A percentile compares a stretch with the other conserved stretches of the same genome.
These are phyloP conservation scores for Dynastes tityus DNA, from an alignment of 2,888 invertebrate genomes.

Conservation along the genomic window DNA sequence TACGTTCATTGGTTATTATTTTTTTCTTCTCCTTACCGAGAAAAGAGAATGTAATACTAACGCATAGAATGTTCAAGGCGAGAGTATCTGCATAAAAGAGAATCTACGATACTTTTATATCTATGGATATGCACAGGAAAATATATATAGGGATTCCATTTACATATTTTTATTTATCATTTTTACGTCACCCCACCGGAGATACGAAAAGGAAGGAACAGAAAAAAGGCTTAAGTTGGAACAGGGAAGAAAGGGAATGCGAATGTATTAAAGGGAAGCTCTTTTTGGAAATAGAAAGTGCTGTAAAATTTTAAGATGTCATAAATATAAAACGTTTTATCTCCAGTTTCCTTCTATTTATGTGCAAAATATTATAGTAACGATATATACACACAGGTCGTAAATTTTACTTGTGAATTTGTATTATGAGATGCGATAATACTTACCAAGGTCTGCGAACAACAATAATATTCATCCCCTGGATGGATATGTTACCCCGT, in stretches of 20 bases:
- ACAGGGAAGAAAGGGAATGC: background rate
- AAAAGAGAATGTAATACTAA: slow-evolving; percentile 3
- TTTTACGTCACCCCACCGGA: slow-evolving; percentile 29
- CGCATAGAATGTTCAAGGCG: background rate
- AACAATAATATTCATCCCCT: slow-evolving; percentile 49
- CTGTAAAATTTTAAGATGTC: slow-evolving; percentile 56
- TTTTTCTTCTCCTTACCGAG: slow-evolving; percentile 19
- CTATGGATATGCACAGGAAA: slow-evolving; percentile 23
- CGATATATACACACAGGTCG: slow-evolving; percentile 51
- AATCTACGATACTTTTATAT: slow-evolving; percentile 40
- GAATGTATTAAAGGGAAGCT: slow-evolving; percentile 26
- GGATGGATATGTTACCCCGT: background rate
- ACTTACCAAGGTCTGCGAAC: slow-evolving; percentile 45
- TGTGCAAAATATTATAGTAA: slow-evolving; percentile 56
- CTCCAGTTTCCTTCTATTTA: slow-evolving; percentile 52
- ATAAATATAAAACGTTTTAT: slow-evolving; percentile 58
- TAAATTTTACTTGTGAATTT: slow-evolving; percentile 57
- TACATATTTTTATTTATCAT: slow-evolving; percentile 51
- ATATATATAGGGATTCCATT: slow-evolving; percentile 49
- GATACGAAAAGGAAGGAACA: slow-evolving; percentile 36
- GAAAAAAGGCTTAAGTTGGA: slow-evolving; percentile 8
- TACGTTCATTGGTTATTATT: slow-evolving; percentile 43
- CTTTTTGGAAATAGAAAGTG: slow-evolving; percentile 46
- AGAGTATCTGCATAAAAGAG: slow-evolving; percentile 22
- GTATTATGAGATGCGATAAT: slow-evolving; percentile 55